phyloP scores from a whole-genome alignment of 2,888 invertebrate species.

The Nephrotoma flavescens region DNA sequence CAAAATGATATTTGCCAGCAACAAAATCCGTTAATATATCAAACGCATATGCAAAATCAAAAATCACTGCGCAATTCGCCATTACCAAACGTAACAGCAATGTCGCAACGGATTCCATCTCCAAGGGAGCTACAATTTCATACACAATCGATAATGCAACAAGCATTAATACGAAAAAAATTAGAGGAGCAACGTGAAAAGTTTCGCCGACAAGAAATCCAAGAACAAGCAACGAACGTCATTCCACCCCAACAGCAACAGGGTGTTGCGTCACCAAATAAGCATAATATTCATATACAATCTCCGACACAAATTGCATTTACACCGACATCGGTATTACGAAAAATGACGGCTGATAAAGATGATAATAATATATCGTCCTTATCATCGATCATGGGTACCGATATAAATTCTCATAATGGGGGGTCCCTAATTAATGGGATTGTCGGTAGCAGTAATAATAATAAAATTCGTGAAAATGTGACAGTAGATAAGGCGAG shows the following conservation, averaged over 20 bases:
- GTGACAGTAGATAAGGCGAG: constrained; percentile 21
- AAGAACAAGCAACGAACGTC: constrained; percentile 13
- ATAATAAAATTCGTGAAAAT: constrained; percentile 21
- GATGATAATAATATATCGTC: constrained; percentile 35
- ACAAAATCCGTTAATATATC: constrained; percentile 4
- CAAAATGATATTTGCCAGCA: background rate
- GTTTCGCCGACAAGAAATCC: constrained; percentile 58
- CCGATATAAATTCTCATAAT: constrained; percentile 10
- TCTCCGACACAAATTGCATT: constrained; percentile 67
- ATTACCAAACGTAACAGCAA: constrained; percentile 42
- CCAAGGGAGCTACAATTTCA: constrained; percentile 73
- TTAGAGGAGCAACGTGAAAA: constrained; percentile 78
- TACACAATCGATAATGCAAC: constrained; percentile 76
- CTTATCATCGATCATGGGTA: background rate
- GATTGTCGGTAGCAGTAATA: constrained; percentile 8
- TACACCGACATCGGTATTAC: constrained; percentile 84
- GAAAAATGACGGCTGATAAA: constrained; percentile 89
- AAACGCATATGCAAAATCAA: constrained; percentile 20
- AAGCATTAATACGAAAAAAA: constrained; percentile 75
- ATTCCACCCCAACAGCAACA: constrained; percentile 6
- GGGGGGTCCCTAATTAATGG: constrained; percentile 1
- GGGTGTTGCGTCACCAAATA: background rate
- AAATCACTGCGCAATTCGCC: constrained; percentile 47
- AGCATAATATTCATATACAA: constrained; percentile 17
- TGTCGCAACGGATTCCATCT: constrained; percentile 60